Evolutionary conservation across 2,797 vertebrate genomes (phyloP), one percentile per base, ranked within the genome.

Genomic region (Gobionotothen gibberifrons): DNA sequence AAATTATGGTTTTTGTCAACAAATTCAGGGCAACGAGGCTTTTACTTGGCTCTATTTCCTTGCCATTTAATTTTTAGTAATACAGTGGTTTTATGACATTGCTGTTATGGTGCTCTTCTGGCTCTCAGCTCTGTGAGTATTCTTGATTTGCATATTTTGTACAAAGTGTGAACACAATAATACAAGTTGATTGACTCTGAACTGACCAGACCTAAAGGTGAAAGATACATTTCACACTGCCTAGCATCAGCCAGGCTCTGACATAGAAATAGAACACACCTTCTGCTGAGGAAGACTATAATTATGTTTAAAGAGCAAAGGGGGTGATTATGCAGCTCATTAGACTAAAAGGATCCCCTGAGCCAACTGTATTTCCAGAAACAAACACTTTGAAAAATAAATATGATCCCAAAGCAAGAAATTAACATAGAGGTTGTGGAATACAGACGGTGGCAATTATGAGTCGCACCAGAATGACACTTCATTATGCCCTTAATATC

Each of bases 271-370:
- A 76, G 84, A 58, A 62, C 47, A 63, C 62, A 69, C 81, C 48
- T 78, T 80, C 42, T 79, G 54, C 82, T 58, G 75, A 78, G 74
- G 56, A 72, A 72, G 59, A 66, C 69, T 51, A 48, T 86, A 87
- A 90, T 87, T 84, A 87, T 76, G 78, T 87, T 87, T 78, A 72
- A 73, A 85, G 80, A 74, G 61, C 29, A n/a, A n/a, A n/a, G 66
- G 73, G 70, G 62, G 74, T 78, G 81, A 85, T 90, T 85, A 82
- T 79, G 78, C 70, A 83, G 79, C 86, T 81, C 73, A 87, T 83
- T 68, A 72, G 66, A 68, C 60, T 36, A 73, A 83, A 76, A 78
- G 70, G 69, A 68, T 66, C 63, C 32, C 67, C 16, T 15, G 15
- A 42, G 59, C 55, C 9, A 21, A 59, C 32, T 58, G 61, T 56